Base-by-base conservation (phyloP, 1,140 invertebrate species). In the Triops longicaudatus region DNA sequence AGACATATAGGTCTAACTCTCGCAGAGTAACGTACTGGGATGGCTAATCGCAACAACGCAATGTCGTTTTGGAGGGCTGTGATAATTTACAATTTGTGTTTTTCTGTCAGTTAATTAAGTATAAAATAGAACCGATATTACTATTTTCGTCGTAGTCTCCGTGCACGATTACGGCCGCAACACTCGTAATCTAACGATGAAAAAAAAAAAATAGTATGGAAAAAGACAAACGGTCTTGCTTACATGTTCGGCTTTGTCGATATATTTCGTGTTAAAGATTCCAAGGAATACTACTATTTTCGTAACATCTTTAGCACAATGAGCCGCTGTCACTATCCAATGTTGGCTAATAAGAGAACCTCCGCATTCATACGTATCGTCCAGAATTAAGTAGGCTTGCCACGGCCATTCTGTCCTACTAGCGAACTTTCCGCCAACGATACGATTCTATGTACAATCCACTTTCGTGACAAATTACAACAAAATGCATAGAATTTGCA, bases 271-370 rank as follows among this genome's bases (percentile, higher is more conserved):
- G 2, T 63, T 63, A 22, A 6, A 0, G 14, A 63, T n/a, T n/a
- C 50, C 50, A 63, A 63, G 50, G 3, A n/a, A 63, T n/a, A 63
- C 22, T 0, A 22, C 1, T 0, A 63, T 17, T 22, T 63, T 63
- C 17, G 14, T 5, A 63, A 22, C 6, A 63, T 0, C 22, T 63
- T 6, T 9, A 42, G 77, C 41, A 79, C 86, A 86, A 77, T 86
- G 86, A 12, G 84, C 84, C 0, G 85, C 85, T 9, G 85, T 85
- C 14, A 86, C 73, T 10, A 86, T 82, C 84, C 85, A 86, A n/a
- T 83, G 80, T 2, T 78, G 79, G 74, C 82, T 79, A 11, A 86
- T 83, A 0, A 86, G 79, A 6, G 85, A 82, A 22, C 84, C 85
- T 4, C 85, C 85, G 79, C 86, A 87, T 44, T 83, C 81, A 28